Evolutionary conservation across 1,140 invertebrate species (phyloP).

Genomic region (Conus betulinus): DNA sequence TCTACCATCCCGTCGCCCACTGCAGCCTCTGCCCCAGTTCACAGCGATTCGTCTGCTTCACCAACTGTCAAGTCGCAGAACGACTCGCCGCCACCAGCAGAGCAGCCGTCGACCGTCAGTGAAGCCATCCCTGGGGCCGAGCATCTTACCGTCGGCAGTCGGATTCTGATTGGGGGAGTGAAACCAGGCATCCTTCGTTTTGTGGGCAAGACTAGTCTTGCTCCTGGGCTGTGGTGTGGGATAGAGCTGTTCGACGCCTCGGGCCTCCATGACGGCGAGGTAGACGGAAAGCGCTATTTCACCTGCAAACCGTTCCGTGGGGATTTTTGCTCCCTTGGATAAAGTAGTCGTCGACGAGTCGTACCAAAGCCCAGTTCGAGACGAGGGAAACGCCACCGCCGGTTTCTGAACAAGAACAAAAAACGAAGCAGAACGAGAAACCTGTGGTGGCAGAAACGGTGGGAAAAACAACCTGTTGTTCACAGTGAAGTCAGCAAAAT

Average conservation of each 20-base stretch:
- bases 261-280: conserved; percentile 72
- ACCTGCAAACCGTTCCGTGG: conserved; percentile 68
- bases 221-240: conserved; percentile 73
- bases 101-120: neutral
- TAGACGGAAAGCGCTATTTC: conserved; percentile 74
- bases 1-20: conserved; percentile 22
- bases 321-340: conserved; percentile 72
- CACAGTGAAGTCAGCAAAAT: conserved; percentile 14
- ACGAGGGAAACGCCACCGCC: neutral
- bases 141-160: conserved; percentile 46
- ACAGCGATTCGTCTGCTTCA: neutral
- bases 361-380: neutral
- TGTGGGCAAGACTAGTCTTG: conserved; percentile 67
- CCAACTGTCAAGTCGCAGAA: neutral
- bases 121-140: conserved; percentile 26
- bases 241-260: conserved; percentile 71
- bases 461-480: neutral
- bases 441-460: neutral
- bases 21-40: conserved; percentile 18
- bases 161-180: conserved; percentile 64
- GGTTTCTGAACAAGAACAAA: neutral
- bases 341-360: conserved; percentile 57
- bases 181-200: conserved; percentile 65
- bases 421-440: neutral
- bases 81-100: neutral